A percentile compares a stretch with the other conserved stretches of the same genome.
Conservation (phyloP, 2,888 invertebrate genomes). For the Mythimna impura region DNA sequence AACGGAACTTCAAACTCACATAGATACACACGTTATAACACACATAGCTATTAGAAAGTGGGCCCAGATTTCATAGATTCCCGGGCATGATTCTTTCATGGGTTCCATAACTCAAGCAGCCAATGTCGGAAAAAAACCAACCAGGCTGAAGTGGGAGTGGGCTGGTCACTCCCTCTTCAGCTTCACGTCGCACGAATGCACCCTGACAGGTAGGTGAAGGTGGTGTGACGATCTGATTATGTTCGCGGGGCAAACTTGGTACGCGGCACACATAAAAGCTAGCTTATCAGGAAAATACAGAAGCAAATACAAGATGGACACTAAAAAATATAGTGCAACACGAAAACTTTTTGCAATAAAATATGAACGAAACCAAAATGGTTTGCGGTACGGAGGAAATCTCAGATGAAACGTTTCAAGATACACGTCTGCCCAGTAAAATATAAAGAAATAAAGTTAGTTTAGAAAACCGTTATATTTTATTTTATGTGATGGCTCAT, state of each 20-base stretch:
- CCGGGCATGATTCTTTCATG: too few relatives aligned
- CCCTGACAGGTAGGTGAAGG: too few relatives aligned
- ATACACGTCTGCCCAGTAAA: conserved; percentile 66
- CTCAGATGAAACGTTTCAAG: conserved; percentile 44
- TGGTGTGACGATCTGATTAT: too few relatives aligned
- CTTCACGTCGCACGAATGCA: too few relatives aligned
- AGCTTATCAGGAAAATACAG: neutral
- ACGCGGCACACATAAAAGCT: neutral
- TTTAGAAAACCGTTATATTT: conserved; percentile 68
- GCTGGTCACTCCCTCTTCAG: too few relatives aligned
- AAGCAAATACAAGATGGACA: conserved; percentile 5
- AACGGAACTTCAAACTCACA: too few relatives aligned
- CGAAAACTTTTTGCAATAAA: conserved; percentile 39
- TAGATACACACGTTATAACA: too few relatives aligned
- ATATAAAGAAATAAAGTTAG: conserved; percentile 60
- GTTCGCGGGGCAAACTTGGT: neutral
- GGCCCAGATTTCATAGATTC: too few relatives aligned
- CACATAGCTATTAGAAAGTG: too few relatives aligned
- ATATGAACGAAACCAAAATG: conserved; percentile 31
- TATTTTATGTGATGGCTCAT: conserved; percentile 68
- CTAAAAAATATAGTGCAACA: conserved; percentile 10
- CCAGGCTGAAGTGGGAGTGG: neutral
- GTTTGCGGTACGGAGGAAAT: conserved; percentile 47
- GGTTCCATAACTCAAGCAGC: too few relatives aligned
- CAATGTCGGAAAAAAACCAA: too few relatives aligned